Conservation (phyloP, 2,797 vertebrate species). For the Hoplostethus atlanticus region DNA sequence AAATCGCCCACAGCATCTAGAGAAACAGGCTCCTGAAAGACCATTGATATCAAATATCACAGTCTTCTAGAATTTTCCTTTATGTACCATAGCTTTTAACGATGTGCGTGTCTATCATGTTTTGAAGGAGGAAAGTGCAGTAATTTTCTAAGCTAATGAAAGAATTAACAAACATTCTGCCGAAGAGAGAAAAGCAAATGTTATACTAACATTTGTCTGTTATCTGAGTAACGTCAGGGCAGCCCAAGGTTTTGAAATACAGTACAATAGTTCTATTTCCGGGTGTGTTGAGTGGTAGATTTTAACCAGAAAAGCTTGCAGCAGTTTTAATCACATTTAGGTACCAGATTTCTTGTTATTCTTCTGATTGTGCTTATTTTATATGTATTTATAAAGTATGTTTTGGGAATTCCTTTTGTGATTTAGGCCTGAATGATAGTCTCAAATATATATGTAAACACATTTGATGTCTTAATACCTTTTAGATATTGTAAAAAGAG, state of each 20-base stretch:
- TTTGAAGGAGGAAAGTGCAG: constrained; percentile 44
- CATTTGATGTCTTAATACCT: constrained; percentile 88
- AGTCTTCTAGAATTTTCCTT: constrained; percentile 40
- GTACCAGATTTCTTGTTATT: constrained; percentile 77
- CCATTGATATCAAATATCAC: constrained; percentile 20
- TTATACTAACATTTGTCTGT: constrained; percentile 40
- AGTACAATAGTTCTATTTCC: constrained; percentile 70
- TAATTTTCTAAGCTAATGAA: constrained; percentile 47
- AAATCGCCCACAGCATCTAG: constrained; percentile 6
- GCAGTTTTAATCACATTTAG: constrained; percentile 81
- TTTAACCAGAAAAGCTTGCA: constrained; percentile 78
- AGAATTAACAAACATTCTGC: constrained; percentile 25
- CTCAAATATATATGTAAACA: constrained; percentile 83
- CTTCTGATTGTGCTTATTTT: constrained; percentile 84
- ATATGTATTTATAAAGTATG: constrained; percentile 86
- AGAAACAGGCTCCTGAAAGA: constrained; percentile 24
- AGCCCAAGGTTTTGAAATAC: constrained; percentile 47
- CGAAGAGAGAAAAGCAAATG: constrained; percentile 24
- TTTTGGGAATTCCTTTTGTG: constrained; percentile 83
- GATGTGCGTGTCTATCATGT: constrained; percentile 50
- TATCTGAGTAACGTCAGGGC: constrained; percentile 33
- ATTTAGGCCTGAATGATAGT: constrained; percentile 86
- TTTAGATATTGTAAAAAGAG: constrained; percentile 88
- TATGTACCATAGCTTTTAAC: constrained; percentile 60
- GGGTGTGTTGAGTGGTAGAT: constrained; percentile 77